Evolutionary conservation across 2,113 vertebrate genomes (phyloP), one percentile per base, ranked within the genome.

Genomic region (Gasterosteus aculeatus): DNA sequence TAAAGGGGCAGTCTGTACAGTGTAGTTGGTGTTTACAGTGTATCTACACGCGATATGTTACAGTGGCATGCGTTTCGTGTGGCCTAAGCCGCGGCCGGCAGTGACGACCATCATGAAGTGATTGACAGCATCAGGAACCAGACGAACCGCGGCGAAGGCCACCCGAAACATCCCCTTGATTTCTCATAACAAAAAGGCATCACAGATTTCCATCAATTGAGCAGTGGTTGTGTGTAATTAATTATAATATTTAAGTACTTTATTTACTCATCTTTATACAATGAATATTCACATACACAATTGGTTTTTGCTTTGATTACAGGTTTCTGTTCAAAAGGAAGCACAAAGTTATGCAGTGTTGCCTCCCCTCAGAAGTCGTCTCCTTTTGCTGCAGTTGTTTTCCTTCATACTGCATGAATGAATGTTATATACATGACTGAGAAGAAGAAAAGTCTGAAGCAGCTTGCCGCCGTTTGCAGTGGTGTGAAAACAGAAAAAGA

Each of bases 31-130:
- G 92, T 94, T 91, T 94, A 93, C 93, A 95, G 94, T 95, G 94
- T 93, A 92, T 93, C 91, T 94, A 88, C 92, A 93, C 81, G 75
- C 75, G 92, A 94, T 94, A 95, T 92, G 91, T 94, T 95, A 93
- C 89, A 92, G 75, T 29, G 22, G 73, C 87, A 46, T 31, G 69
- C n/a, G 56, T 80, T 81, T 83, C 84, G 76, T 75, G 15, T 1
- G 12, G 77, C 82, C 78, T 4, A 5, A 56, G 49, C 14, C 9
- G 44, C 57, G 66, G 88, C 7, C 69, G 18, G 56, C 60, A 22
- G 63, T 1, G n/a, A 3, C 1, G 12, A 15, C 44, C 0, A 19
- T 39, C 56, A 42, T 72, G 49, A 70, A 19, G 18, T 29, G 77
- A 78, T 38, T 9, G 0, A 63, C 51, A 60, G 65, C 9, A 7